Percentiles rank a stretch among this genome's conserved stretches.
These are phyloP conservation scores for Gastrophysa polygoni DNA, from an alignment of 2,888 invertebrate species.

Conservation along the genomic window DNA sequence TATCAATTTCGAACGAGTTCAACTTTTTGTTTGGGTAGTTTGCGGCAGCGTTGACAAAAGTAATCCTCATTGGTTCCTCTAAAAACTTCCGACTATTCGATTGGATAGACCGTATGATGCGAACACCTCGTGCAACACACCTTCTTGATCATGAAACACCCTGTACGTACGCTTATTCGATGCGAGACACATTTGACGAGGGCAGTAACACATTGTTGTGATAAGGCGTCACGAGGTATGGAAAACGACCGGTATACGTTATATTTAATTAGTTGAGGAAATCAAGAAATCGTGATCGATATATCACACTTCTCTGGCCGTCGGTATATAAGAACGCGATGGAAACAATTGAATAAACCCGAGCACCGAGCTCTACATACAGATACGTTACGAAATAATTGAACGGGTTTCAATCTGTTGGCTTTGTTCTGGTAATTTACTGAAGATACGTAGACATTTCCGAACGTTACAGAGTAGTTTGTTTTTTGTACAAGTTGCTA, in stretches of 20 bases:
- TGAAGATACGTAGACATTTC: slow-evolving; percentile 7
- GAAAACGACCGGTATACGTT: slow-evolving; percentile 52
- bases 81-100: no score
- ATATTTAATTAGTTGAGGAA: slow-evolving; percentile 55
- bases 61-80: no score
- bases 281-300: slow-evolving; percentile 48
- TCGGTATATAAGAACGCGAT: slow-evolving; percentile 28
- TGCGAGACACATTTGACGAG: no score
- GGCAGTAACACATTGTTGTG: no score
- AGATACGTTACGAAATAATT: slow-evolving; percentile 32
- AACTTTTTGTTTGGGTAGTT: no score
- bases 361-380: slow-evolving; percentile 22
- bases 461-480: not conserved
- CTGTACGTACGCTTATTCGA: no score
- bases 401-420: slow-evolving; percentile 17
- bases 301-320: slow-evolving; percentile 43
- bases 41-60: no score
- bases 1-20: no score
- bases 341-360: slow-evolving; percentile 36
- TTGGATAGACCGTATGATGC: no score
- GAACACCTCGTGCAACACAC: no score
- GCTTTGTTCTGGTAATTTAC: slow-evolving; percentile 19
- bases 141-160: no score
- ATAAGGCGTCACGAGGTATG: slow-evolving; percentile 53
- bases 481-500: no score